Base-by-base conservation (phyloP, 1,140 invertebrate species). In the Yoshiicerus persimilis region DNA sequence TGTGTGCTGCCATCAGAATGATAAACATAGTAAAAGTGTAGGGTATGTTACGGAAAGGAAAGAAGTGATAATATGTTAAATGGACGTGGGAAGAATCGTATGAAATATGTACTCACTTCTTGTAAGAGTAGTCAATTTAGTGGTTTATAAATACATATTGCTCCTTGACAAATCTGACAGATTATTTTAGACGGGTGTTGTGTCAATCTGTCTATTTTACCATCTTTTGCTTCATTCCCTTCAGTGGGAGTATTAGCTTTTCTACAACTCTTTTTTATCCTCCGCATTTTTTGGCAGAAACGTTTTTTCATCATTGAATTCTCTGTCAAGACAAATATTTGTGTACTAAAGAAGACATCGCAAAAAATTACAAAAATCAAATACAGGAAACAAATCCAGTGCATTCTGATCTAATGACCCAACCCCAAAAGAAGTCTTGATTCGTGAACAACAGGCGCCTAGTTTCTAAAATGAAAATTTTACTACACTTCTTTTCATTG, bases 111-210 rank as follows among this genome's bases (percentile, higher is more conserved):
- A 20, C 32, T 11, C 32, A 80, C 2, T 66, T 34, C 27, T 30
- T n/a, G 0, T 13, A 80, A n/a, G 32, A 80, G n/a, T 23, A 1
- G 20, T 80, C n/a, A 80, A 16, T 36, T 36, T 38, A n/a, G 13
- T 80, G 75, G 20, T 80, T 80, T 80, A 80, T 80, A 80, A 80
- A 80, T 80, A 80, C 75, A 38, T 30, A 36, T 36, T 80, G 6
- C 75, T 80, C 0, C 16, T 38, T 80, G 75, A 32, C 75, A 34
- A 38, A 38, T 32, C 23, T 84, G 83, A 84, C 47, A 62, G 83
- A 84, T 84, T 84, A 84, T 84, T 47, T 47, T 11, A 84, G 83
- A 84, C 83, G 25, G n/a, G 83, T 70, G 25, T 70, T n/a, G 20
- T 38, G 36, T 83, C 77, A 83, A 83, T 83, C n/a, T 39, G 23